Base-by-base conservation (phyloP, 2,797 vertebrate genomes). In the Siniperca undulata region DNA sequence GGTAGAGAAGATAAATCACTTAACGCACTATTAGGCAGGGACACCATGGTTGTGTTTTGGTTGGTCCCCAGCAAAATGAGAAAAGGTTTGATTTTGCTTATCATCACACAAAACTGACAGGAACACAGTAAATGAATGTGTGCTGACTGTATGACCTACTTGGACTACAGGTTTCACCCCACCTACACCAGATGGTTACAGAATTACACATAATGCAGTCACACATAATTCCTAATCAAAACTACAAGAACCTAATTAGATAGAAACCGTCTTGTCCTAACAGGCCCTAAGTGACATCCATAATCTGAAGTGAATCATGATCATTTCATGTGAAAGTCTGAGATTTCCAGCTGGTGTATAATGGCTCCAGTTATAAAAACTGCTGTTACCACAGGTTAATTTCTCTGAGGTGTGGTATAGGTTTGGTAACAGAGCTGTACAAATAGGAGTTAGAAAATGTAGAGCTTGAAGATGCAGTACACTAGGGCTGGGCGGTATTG, bases 181-280 rank as follows among this genome's bases (percentile, higher is more conserved):
- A 78, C 61, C 34, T 66, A 75, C 46, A 82, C 3, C 46, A 40
- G 66, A 52, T 36, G 20, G 40, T 14, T 55, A 30, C 14, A 73
- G 34, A 81, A 78, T 73, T 72, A 71, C 70, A 71, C 36, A 69
- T 46, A 22, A 67, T 59, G 46, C 12, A 70, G 70, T 78, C 58
- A 87, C 38, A 62, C 13, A 67, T 11, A 13, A 58, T 70, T 78
- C 10, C 38, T 58, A 20, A 82, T 64, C 9, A 34, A 70, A 66
- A 74, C 24, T 56, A 58, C 24, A 60, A 65, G 3, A 61, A 59
- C 5, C 7, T 10, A n/a, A 24, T 22, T 17, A 38, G 14, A 56
- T 13, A 10, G 11, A n/a, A 34, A 24, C 16, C 36, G 24, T 81
- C 58, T 19, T 27, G 48, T 62, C 40, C 42, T 22, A 38, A 40